Percentiles rank a stretch among this genome's conserved stretches.
Evolutionary conservation across 2,113 vertebrate species (phyloP).

Genomic region (cattle (Bos taurus)): ARS-UCD2.0 NC_037347.1:63415001-63415500

Average conservation of each 20-base stretch:
- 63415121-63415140: not conserved
- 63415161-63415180: fast-evolving
- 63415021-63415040: not conserved
- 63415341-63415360: not conserved
- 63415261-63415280: not conserved
- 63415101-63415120: fast-evolving
- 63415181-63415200: not conserved
- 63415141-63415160: not conserved
- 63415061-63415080: not conserved
- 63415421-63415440: not conserved
- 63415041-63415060: not conserved
- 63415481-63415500: conserved; percentile 44
- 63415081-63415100: fast-evolving
- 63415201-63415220: too few relatives aligned
- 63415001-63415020: not conserved
- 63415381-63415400: not conserved
- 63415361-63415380: not conserved
- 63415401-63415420: conserved; percentile 3
- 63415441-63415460: conserved; percentile 33
- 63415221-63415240: fast-evolving
- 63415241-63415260: not conserved
- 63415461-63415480: not conserved
- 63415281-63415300: not conserved
- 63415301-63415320: conserved; percentile 2
- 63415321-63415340: conserved; percentile 9